Evolutionary conservation across 2,113 vertebrate species (phyloP), one percentile per base, ranked within the genome.

Genomic region (Stegastes partitus): DNA sequence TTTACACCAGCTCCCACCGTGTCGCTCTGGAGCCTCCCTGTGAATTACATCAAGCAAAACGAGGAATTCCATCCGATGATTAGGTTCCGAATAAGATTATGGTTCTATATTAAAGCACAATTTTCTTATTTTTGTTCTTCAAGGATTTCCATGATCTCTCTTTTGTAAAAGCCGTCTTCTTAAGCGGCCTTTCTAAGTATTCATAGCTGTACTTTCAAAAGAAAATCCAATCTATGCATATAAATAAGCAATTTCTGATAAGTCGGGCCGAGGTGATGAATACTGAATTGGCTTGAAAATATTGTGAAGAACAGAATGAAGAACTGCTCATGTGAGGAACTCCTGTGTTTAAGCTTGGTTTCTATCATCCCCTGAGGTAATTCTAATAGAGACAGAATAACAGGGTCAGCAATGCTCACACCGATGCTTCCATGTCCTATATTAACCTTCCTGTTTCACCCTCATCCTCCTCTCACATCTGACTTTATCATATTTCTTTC

Each of bases 351-450:
- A 45, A 57, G 51, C 21, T 23, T 44, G 55, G 51, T 63, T 61
- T 77, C 25, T 65, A 66, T 81, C 49, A 82, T 55, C 23, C 55
- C 68, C 74, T 15, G 25, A 39, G 56, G 61, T 51, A 26, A 51
- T 16, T 67, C 57, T 19, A 67, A 78, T 77, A 77, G 16, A 80
- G 74, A 82, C 82, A 82, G 59, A 79, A 88, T 68, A 74, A 79
- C 77, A 76, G 49, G 39, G 10, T 21, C 71, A 77, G 67, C 56
- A 19, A 54, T 58, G 59, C 54, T 70, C 61, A 51, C 74, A 79
- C 11, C 68, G 49, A 65, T 66, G 23, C 80, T 55, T 73, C 67
- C 70, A 39, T 59, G 34, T 67, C 26, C 61, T 58, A 56, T 67
- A 74, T 76, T 14, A 74, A 31, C 22, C 37, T 65, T 45, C 73